These are phyloP conservation scores for Dasypolia templi DNA, from an alignment of 2,888 invertebrate species.

Conservation along the genomic window DNA sequence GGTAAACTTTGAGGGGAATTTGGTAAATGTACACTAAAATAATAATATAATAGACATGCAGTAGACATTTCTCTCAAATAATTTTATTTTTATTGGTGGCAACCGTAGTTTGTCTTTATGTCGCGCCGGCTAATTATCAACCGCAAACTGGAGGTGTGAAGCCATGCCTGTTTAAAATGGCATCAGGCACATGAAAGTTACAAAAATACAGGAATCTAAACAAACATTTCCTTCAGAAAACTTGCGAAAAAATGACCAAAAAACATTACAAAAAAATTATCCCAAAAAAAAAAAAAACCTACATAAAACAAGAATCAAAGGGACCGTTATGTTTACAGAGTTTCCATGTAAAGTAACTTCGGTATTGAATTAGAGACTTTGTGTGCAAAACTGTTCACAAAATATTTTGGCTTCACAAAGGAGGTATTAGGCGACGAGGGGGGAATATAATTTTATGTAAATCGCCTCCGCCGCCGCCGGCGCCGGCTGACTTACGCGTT, in stretches of 20 bases:
- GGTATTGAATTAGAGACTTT: constrained; percentile 88
- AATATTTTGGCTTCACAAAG: constrained; percentile 90
- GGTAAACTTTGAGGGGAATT: too few relatives aligned
- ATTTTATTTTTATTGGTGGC: too few relatives aligned
- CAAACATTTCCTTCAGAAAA: constrained; percentile 12
- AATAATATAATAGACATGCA: too few relatives aligned
- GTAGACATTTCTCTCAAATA: too few relatives aligned
- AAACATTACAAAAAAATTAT: constrained; percentile 29
- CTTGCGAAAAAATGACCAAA: constrained; percentile 20
- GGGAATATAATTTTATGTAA: constrained; percentile 81
- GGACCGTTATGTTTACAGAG: constrained; percentile 61
- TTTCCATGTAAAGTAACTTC: constrained; percentile 67
- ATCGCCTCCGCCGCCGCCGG: constrained; percentile 76
- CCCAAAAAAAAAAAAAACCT: constrained; percentile 18
- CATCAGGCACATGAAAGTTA: constrained; percentile 5
- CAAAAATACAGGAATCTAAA: constrained; percentile 26
- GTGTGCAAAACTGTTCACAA: constrained; percentile 89
- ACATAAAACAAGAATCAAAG: constrained; percentile 64
- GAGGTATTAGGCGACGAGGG: constrained; percentile 81
- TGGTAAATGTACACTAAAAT: too few relatives aligned
- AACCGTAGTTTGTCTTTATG: too few relatives aligned
- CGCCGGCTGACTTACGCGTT: constrained; percentile 78
- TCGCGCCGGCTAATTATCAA: too few relatives aligned
- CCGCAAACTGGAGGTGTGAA: neutral
- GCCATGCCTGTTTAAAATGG: neutral